Percentiles rank a stretch among this genome's conserved stretches.
Evolutionary conservation across 92 coral and sea anemone species (phyloP).

Genomic region (Chrysogorgia sp.): DNA sequence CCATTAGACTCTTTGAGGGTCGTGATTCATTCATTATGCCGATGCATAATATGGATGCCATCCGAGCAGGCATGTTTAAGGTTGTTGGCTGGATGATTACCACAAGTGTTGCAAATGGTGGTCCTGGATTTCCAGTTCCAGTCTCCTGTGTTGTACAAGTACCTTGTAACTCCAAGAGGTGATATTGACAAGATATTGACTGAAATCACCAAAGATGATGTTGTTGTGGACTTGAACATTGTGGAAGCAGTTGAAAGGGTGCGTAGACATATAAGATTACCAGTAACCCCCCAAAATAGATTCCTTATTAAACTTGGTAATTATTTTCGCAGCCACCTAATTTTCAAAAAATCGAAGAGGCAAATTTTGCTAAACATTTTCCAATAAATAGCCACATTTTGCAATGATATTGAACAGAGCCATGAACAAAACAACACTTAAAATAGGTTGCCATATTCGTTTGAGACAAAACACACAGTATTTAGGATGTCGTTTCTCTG

Average conservation of each 20-base stretch:
- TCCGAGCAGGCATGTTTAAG: conserved; percentile 60
- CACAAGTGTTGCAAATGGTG: conserved; percentile 53
- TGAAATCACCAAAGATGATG: conserved; percentile 44
- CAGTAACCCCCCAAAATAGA: too few species aligned
- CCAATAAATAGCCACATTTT: too few species aligned
- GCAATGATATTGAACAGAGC: too few species aligned
- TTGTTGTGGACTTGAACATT: conserved; percentile 50
- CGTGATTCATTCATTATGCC: conserved; percentile 34
- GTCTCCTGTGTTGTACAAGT: conserved; percentile 49
- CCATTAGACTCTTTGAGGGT: conserved; percentile 58
- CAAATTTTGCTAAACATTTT: too few species aligned
- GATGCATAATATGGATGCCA: conserved; percentile 66
- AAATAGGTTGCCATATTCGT: too few species aligned
- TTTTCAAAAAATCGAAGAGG: too few species aligned
- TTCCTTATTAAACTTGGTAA: too few species aligned
- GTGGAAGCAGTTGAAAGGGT: conserved; percentile 58
- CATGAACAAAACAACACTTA: too few species aligned
- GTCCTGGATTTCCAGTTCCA: conserved; percentile 60
- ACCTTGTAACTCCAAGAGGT: conserved; percentile 32
- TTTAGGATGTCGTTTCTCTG: too few species aligned
- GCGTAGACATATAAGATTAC: too few species aligned
- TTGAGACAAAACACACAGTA: too few species aligned
- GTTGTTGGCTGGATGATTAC: conserved; percentile 65
- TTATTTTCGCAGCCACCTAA: too few species aligned
- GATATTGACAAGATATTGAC: conserved; percentile 42